Percentiles rank a stretch among this genome's conserved stretches.
These are phyloP conservation scores for Pogona vitticeps DNA, from an alignment of 2,113 vertebrate species.

Conservation along the genomic window DNA sequence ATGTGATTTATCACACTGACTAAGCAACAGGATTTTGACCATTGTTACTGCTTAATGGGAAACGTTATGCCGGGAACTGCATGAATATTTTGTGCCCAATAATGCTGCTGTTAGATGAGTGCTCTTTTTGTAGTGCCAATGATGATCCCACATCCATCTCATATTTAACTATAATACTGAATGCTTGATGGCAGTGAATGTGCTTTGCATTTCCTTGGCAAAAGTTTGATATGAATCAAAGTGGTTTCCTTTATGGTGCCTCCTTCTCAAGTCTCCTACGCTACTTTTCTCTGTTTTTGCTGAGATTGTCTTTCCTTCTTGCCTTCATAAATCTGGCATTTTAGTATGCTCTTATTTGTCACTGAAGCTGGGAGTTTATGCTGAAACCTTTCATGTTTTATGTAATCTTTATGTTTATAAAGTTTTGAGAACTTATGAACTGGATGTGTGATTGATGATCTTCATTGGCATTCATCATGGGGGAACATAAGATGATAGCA, in stretches of 20 bases:
- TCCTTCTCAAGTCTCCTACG: not conserved
- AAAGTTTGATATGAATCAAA: conserved; percentile 31
- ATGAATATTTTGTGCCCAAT: conserved; percentile 6
- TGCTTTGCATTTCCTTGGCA: conserved; percentile 44
- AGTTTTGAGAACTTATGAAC: not conserved
- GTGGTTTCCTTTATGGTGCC: not conserved
- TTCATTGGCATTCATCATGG: too few species aligned
- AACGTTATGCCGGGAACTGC: conserved; percentile 30
- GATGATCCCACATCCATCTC: conserved; percentile 30
- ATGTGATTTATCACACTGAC: too few species aligned
- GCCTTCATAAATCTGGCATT: not conserved
- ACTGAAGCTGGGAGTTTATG: too few species aligned
- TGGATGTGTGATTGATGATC: not conserved
- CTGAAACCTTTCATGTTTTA: not conserved
- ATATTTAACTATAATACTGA: conserved; percentile 52
- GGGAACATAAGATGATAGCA: not conserved
- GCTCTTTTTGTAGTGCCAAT: conserved; percentile 21
- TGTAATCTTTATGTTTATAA: not conserved
- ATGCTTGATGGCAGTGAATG: conserved; percentile 37
- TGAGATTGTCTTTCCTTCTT: not conserved
- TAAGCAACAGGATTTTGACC: not conserved
- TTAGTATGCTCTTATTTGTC: not conserved
- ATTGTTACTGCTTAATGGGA: not conserved
- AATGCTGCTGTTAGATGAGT: not conserved
- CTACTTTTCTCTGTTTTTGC: not conserved